Evolutionary conservation across 2,797 vertebrate species (phyloP).

Genomic region (Etheostoma nigrum): DNA sequence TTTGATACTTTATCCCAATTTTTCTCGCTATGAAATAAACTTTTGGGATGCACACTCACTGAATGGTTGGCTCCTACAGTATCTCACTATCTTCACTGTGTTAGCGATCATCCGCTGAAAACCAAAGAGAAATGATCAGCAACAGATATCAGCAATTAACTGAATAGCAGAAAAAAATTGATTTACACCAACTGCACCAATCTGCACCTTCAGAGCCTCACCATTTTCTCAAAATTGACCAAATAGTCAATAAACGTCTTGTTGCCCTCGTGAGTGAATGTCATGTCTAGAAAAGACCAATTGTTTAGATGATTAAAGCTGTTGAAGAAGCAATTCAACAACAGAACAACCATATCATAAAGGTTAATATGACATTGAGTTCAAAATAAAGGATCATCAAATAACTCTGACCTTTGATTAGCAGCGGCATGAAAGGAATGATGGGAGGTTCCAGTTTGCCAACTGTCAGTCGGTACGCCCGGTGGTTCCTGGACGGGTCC

Average conservation of each 20-base stretch:
- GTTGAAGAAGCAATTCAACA: slow-evolving; percentile 13
- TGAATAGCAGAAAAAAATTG: neutral
- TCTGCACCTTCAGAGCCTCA: slow-evolving; percentile 77
- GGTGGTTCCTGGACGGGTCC: slow-evolving; percentile 98
- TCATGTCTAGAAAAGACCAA: slow-evolving; percentile 90
- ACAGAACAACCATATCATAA: neutral
- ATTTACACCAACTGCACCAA: slow-evolving; percentile 17
- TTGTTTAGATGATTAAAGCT: slow-evolving; percentile 31
- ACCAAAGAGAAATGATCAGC: slow-evolving; percentile 58
- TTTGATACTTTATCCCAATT: neutral
- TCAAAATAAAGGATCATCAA: slow-evolving; percentile 15
- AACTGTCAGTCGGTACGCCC: slow-evolving; percentile 93
- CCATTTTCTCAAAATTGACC: slow-evolving; percentile 99
- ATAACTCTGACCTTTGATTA: slow-evolving; percentile 94
- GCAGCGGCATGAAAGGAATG: slow-evolving; percentile 98
- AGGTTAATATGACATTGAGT: neutral
- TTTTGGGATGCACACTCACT: slow-evolving; percentile 86
- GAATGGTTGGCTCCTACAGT: slow-evolving; percentile 94
- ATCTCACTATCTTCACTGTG: slow-evolving; percentile 93
- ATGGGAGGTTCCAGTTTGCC: slow-evolving; percentile 95
- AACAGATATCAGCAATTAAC: slow-evolving; percentile 15
- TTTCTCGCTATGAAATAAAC: neutral
- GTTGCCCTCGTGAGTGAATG: slow-evolving; percentile 98
- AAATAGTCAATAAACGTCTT: slow-evolving; percentile 96
- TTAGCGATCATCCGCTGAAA: slow-evolving; percentile 98